Percentiles rank a stretch among this genome's conserved stretches.
Conservation (phyloP, 2,888 invertebrate genomes). For the Salpingus planirostris region DNA sequence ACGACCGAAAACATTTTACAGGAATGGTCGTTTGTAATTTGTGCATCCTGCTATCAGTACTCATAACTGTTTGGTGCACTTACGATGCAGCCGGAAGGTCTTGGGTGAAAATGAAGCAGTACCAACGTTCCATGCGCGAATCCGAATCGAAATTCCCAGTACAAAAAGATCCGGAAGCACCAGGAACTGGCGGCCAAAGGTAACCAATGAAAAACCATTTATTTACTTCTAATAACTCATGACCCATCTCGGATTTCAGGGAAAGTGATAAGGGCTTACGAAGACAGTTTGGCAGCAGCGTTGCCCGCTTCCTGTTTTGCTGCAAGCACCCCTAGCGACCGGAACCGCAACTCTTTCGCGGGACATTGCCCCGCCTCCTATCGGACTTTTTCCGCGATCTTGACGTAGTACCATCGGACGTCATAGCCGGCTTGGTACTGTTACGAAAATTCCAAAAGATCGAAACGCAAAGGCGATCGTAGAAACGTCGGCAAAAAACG, state of each 20-base stretch:
- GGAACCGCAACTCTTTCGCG: constrained; percentile 73
- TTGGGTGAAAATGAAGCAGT: constrained; percentile 86
- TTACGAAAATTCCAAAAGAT: constrained; percentile 72
- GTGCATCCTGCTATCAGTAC: constrained; percentile 60
- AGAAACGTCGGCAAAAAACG: constrained; percentile 67
- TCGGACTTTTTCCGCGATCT: constrained; percentile 83
- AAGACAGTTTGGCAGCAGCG: constrained; percentile 53
- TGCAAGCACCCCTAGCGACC: constrained; percentile 69
- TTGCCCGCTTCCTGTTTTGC: constrained; percentile 61
- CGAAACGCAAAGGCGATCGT: constrained; percentile 71
- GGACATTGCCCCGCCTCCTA: too few species aligned
- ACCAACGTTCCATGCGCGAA: constrained; percentile 72
- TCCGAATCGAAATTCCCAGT: constrained; percentile 65
- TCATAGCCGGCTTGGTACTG: constrained; percentile 73
- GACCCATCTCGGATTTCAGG: constrained; percentile 40
- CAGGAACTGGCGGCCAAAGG: constrained; percentile 62
- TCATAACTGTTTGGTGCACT: constrained; percentile 76
- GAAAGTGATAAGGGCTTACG: constrained; percentile 78
- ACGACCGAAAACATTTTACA: constrained; percentile 30
- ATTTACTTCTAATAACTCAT: background rate
- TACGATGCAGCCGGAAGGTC: constrained; percentile 81
- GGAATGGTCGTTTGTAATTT: constrained; percentile 72
- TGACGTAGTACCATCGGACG: constrained; percentile 82
- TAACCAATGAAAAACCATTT: constrained; percentile 3
- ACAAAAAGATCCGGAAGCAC: constrained; percentile 71